phyloP scores from a whole-genome alignment of 2,888 invertebrate genomes.

The Aphodius sticticus region DNA sequence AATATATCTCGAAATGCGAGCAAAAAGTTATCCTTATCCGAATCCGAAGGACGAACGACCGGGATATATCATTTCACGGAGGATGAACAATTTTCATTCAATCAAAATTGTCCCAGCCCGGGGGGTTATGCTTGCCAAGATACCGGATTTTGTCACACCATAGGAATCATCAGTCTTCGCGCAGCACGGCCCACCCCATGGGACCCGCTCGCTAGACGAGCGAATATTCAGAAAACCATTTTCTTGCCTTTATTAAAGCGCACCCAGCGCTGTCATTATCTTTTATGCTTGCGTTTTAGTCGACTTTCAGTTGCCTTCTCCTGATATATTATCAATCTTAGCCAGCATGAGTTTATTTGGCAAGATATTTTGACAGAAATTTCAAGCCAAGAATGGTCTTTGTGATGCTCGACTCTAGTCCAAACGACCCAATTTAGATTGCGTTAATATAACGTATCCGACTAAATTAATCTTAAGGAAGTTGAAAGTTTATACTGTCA shows the following conservation, averaged over 20 bases:
- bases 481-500: too few relatives aligned
- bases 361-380: neutral
- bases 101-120: slow-evolving; percentile 48
- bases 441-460: neutral
- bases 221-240: neutral
- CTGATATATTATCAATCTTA: neutral
- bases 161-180: slow-evolving; percentile 18
- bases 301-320: neutral
- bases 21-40: slow-evolving; percentile 47
- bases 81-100: slow-evolving; percentile 57
- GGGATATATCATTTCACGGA: slow-evolving; percentile 58
- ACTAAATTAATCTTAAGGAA: too few relatives aligned
- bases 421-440: neutral
- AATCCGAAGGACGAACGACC: slow-evolving; percentile 46
- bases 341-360: neutral
- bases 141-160: slow-evolving; percentile 18
- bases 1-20: neutral
- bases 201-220: neutral
- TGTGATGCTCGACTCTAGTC: neutral
- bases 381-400: neutral
- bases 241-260: neutral
- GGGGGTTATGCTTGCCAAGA: slow-evolving; percentile 13
- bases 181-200: neutral
- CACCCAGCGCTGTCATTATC: neutral
- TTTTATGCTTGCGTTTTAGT: slow-evolving; percentile 4